phyloP scores from a whole-genome alignment of 2,888 invertebrate species.

The Pristionchus mayeri region DNA sequence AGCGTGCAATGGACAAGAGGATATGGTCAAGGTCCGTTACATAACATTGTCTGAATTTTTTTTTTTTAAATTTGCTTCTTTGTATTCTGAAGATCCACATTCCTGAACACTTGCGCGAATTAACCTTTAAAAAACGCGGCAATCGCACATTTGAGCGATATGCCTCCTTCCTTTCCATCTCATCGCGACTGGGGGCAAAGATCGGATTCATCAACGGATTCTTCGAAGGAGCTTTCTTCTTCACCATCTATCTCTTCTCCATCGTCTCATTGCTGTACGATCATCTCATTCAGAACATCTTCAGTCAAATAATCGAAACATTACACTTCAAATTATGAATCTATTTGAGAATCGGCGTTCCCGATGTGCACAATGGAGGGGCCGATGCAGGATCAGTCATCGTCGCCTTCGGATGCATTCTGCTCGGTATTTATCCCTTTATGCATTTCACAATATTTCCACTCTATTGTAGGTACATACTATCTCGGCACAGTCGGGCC shows the following conservation, averaged over 20 bases:
- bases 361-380: constrained; percentile 32
- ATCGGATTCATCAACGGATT: constrained; percentile 52
- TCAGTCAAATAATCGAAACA: not conserved
- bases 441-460: not conserved
- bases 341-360: constrained; percentile 34
- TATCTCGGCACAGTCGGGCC: constrained; percentile 9
- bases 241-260: constrained; percentile 60
- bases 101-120: too few relatives aligned
- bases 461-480: not conserved
- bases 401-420: constrained; percentile 11
- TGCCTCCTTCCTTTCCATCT: not conserved
- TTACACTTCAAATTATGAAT: not conserved
- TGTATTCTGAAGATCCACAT: too few relatives aligned
- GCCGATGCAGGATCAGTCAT: not conserved
- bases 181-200: not conserved
- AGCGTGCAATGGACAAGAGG: constrained; percentile 61
- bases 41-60: too few relatives aligned
- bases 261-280: constrained; percentile 59
- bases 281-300: not conserved
- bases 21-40: constrained; percentile 57
- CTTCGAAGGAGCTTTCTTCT: constrained; percentile 60
- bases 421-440: not conserved
- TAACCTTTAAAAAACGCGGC: too few relatives aligned
- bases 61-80: too few relatives aligned
- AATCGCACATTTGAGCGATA: not conserved